Conservation (phyloP, 2,888 invertebrate species). For the Campoletis raptor region DNA sequence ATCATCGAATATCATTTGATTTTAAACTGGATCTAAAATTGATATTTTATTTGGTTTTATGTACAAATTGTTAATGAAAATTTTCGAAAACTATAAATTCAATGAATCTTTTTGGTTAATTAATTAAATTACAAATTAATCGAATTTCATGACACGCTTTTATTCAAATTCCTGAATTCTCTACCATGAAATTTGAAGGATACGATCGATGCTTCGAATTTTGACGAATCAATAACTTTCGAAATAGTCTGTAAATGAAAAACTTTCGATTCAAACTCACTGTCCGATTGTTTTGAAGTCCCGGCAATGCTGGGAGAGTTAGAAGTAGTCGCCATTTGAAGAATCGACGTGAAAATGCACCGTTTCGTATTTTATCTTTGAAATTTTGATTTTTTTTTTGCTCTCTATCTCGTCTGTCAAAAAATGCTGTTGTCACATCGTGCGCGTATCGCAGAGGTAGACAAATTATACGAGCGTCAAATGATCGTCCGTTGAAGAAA, state of each 20-base stretch:
- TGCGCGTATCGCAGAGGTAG: not conserved
- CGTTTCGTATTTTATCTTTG: not conserved
- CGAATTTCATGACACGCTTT: not conserved
- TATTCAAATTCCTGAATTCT: not conserved
- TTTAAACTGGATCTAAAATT: not conserved
- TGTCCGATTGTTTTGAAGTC: slow-evolving; percentile 78
- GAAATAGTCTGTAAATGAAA: not conserved
- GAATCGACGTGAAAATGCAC: slow-evolving; percentile 7
- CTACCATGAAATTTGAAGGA: not conserved
- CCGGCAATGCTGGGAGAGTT: slow-evolving; percentile 75
- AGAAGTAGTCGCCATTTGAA: slow-evolving; percentile 46
- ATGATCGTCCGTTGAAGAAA: not conserved
- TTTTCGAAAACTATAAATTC: not conserved
- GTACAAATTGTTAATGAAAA: not conserved
- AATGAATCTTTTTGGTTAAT: not conserved
- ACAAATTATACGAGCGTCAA: not conserved
- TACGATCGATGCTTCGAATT: not conserved
- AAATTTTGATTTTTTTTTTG: not conserved
- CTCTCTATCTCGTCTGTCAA: slow-evolving; percentile 7
- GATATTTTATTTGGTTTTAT: not conserved
- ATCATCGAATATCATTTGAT: not conserved
- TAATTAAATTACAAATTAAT: not conserved
- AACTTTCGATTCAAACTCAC: slow-evolving; percentile 72
- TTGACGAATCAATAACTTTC: not conserved
- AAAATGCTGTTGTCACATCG: not conserved